phyloP scores from a whole-genome alignment of 2,888 invertebrate genomes.

The Cremastinae sp. region DNA sequence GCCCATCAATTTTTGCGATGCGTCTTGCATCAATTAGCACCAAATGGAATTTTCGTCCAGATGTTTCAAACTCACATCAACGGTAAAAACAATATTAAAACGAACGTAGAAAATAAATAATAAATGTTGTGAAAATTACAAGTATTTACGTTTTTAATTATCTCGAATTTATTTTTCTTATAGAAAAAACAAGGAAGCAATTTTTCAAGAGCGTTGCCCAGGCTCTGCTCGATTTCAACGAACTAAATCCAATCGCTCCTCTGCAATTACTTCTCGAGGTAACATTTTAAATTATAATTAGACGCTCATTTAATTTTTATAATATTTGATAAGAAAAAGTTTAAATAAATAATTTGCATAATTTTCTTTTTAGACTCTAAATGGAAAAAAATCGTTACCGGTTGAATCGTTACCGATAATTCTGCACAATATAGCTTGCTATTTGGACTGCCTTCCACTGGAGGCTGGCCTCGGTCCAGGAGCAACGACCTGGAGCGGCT shows the following conservation, averaged over 20 bases:
- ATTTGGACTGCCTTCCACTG: conserved; percentile 94
- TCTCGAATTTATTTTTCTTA: conserved; percentile 39
- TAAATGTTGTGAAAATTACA: too few relatives aligned
- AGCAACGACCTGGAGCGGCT: conserved; percentile 88
- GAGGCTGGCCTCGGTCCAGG: conserved; percentile 87
- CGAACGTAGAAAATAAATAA: too few relatives aligned
- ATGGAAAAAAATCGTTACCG: conserved; percentile 88
- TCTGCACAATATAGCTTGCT: conserved; percentile 94
- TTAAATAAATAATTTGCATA: too few relatives aligned
- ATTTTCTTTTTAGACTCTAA: conserved; percentile 84
- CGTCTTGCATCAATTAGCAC: conserved; percentile 96
- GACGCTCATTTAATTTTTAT: too few relatives aligned
- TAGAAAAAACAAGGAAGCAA: conserved; percentile 87
- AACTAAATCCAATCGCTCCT: conserved; percentile 96
- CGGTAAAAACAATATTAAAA: too few relatives aligned
- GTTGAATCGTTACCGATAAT: conserved; percentile 88
- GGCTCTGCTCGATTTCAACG: conserved; percentile 96
- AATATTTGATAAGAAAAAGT: too few relatives aligned
- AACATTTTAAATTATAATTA: conserved; percentile 60
- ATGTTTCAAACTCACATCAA: conserved; percentile 95
- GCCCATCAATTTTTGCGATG: conserved; percentile 98
- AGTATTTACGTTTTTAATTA: too few relatives aligned
- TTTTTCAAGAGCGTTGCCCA: conserved; percentile 97
- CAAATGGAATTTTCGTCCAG: conserved; percentile 97
- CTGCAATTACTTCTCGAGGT: conserved; percentile 94